Percentiles rank a stretch among this genome's conserved stretches.
These are phyloP conservation scores for Stictonetta naevosa DNA, from an alignment of 2,113 vertebrate genomes.

Conservation along the genomic window DNA sequence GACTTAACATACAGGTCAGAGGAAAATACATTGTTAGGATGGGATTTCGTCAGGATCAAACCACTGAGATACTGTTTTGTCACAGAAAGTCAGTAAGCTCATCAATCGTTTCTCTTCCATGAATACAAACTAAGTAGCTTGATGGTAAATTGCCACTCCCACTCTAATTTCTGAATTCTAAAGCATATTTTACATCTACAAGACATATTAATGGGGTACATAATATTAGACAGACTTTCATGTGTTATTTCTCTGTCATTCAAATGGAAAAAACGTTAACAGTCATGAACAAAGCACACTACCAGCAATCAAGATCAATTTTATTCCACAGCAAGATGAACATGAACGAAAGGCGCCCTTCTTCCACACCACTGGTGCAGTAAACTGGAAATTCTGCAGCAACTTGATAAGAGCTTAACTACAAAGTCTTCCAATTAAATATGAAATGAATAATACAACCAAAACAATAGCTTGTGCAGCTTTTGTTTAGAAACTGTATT, in stretches of 20 bases:
- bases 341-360: not conserved
- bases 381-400: constrained; percentile 36
- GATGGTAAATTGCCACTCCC: not conserved
- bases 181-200: not conserved
- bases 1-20: not conserved
- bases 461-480: not conserved
- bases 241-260: constrained; percentile 11
- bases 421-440: constrained; percentile 21
- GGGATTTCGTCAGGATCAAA: not conserved
- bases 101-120: not conserved
- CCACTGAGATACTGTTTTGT: not conserved
- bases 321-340: not conserved
- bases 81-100: not conserved
- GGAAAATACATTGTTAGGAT: not conserved
- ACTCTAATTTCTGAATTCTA: not conserved
- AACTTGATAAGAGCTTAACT: constrained; percentile 42
- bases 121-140: not conserved
- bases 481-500: not conserved
- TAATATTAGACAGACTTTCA: not conserved
- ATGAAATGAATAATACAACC: not conserved
- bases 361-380: not conserved
- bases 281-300: not conserved
- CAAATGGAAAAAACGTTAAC: not conserved
- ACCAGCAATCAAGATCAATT: constrained; percentile 15
- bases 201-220: not conserved